These are phyloP conservation scores for Columba livia DNA, from an alignment of 2,113 vertebrate genomes.

Conservation along the genomic window DNA sequence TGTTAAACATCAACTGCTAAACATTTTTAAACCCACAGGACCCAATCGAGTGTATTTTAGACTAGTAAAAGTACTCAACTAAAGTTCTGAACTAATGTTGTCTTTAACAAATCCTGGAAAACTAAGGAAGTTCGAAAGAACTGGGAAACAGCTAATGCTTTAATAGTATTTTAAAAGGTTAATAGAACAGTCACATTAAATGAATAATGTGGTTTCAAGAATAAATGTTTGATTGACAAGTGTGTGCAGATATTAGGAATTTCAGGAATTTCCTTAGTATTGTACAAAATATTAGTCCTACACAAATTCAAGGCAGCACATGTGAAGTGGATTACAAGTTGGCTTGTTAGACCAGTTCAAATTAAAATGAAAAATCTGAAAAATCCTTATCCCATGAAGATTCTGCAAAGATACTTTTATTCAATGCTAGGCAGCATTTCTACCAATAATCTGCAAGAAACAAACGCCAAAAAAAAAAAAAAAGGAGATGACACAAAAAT, in stretches of 20 bases:
- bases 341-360: not conserved
- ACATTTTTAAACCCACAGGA: not conserved
- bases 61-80: not conserved
- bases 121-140: not conserved
- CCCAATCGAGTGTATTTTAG: not conserved
- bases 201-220: not conserved
- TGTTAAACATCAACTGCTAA: not conserved
- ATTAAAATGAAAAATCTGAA: not conserved
- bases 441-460: not conserved
- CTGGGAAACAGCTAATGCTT: not conserved
- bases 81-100: not conserved
- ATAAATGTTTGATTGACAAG: not conserved
- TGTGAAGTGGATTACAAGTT: not conserved
- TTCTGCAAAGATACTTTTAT: not conserved
- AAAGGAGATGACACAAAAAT: not conserved
- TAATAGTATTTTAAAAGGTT: not conserved
- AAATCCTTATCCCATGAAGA: not conserved
- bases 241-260: not conserved
- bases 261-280: not conserved
- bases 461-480: not conserved
- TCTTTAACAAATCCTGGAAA: not conserved
- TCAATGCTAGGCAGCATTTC: not conserved
- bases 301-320: not conserved
- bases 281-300: not conserved
- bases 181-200: not conserved